phyloP scores from a whole-genome alignment of 1,140 invertebrate genomes.

The Ridgeia piscesae region DNA sequence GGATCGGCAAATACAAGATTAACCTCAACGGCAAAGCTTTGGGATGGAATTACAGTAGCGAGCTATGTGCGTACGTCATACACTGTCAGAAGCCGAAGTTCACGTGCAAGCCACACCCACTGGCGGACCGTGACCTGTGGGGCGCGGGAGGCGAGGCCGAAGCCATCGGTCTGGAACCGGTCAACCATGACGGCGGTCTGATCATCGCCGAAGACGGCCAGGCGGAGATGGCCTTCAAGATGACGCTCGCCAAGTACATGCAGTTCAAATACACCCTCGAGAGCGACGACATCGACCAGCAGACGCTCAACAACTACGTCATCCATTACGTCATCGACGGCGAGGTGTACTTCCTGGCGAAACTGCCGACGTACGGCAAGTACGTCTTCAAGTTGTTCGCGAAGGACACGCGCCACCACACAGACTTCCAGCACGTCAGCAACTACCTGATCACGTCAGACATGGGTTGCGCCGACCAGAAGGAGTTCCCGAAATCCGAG shows the following conservation, averaged over 20 bases:
- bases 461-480: constrained; percentile 22
- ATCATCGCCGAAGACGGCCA: constrained; percentile 17
- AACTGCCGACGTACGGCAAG: constrained; percentile 18
- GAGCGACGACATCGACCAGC: not conserved
- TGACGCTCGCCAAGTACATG: not conserved
- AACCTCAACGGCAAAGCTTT: constrained; percentile 17
- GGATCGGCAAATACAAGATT: constrained; percentile 28
- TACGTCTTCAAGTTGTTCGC: constrained; percentile 24
- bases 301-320: constrained; percentile 12
- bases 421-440: constrained; percentile 22
- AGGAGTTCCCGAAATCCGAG: constrained; percentile 13
- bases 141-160: constrained; percentile 13
- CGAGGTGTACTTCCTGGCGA: constrained; percentile 19
- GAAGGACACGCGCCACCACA: constrained; percentile 8
- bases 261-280: constrained; percentile 5
- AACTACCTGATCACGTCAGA: constrained; percentile 24
- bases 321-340: constrained; percentile 23
- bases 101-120: constrained; percentile 24
- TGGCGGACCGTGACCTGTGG: constrained; percentile 13
- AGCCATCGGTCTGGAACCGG: constrained; percentile 18
- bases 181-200: constrained; percentile 22
- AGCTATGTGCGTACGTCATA: constrained; percentile 24
- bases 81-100: constrained; percentile 26
- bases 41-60: constrained; percentile 24
- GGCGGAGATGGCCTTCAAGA: constrained; percentile 14